phyloP scores from a whole-genome alignment of 2,888 invertebrate genomes.

The Isoperla grammatica region DNA sequence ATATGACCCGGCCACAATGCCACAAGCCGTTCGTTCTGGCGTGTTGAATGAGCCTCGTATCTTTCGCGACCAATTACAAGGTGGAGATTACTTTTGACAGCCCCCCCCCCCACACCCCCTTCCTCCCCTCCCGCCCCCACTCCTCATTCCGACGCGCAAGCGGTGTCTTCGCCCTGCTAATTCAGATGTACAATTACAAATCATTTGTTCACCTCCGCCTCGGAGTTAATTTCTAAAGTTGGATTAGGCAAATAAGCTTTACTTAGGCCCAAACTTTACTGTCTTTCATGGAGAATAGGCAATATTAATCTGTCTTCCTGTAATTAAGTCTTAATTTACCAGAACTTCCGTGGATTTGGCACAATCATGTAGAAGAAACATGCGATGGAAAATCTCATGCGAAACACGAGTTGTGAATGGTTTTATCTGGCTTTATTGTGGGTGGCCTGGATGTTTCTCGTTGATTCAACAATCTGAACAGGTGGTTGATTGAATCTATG shows the following conservation, averaged over 20 bases:
- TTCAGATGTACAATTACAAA: constrained; percentile 22
- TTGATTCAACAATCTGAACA: too few species aligned
- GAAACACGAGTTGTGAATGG: too few species aligned
- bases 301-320: too few species aligned
- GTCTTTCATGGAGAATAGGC: too few species aligned
- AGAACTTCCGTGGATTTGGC: too few species aligned
- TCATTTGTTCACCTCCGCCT: constrained; percentile 19
- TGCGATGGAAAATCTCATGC: too few species aligned
- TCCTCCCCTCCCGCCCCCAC: neutral
- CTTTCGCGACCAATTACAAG: neutral
- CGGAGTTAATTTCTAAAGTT: neutral
- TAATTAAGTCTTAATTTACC: too few species aligned
- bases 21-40: neutral
- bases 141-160: neutral
- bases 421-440: too few species aligned
- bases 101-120: neutral
- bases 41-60: neutral
- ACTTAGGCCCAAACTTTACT: neutral
- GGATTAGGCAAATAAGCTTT: constrained; percentile 1
- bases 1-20: too few species aligned
- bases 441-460: too few species aligned
- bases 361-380: too few species aligned
- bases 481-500: too few species aligned
- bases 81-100: constrained; percentile 1
- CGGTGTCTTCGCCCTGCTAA: constrained; percentile 1